Evolutionary conservation across 1,140 invertebrate genomes (phyloP).

Genomic region (Drosophila sucinea): DNA sequence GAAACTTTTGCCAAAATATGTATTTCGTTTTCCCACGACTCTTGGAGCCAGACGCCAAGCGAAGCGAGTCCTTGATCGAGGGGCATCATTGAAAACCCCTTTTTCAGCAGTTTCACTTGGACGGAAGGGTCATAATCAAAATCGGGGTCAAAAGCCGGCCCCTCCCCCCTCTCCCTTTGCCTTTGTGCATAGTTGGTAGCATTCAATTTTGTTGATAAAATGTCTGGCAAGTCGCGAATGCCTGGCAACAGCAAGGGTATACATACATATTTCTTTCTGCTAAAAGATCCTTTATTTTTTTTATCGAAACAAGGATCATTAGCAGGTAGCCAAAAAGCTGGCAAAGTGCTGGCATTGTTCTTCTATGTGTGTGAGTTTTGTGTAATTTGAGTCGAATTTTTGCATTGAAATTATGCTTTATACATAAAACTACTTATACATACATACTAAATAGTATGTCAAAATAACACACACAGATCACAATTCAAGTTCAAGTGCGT

Average conservation of each 20-base stretch:
- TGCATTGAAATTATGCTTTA: conserved; percentile 23
- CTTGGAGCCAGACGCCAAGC: conserved; percentile 51
- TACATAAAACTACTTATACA: neutral
- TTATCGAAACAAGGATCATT: conserved; percentile 43
- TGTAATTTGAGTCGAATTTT: conserved; percentile 63
- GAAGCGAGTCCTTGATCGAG: conserved; percentile 49
- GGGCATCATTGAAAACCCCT: conserved; percentile 36
- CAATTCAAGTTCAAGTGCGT: conserved; percentile 78
- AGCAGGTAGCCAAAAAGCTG: conserved; percentile 64
- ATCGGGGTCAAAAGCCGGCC: conserved; percentile 11
- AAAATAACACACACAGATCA: conserved; percentile 53
- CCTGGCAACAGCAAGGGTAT: conserved; percentile 58
- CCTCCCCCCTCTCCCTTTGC: neutral
- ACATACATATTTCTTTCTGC: conserved; percentile 11
- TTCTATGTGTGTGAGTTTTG: conserved; percentile 36
- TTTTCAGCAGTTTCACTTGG: neutral
- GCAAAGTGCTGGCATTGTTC: conserved; percentile 36
- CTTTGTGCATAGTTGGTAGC: conserved; percentile 1
- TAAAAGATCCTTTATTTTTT: conserved; percentile 23
- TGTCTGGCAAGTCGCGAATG: conserved; percentile 50
- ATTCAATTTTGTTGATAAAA: conserved; percentile 12
- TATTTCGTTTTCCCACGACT: conserved; percentile 54
- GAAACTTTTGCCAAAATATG: conserved; percentile 53
- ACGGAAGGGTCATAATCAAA: conserved; percentile 13
- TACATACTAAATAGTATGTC: conserved; percentile 44